A percentile compares a stretch with the other conserved stretches of the same genome.
Conservation (phyloP, 2,113 vertebrate genomes). For the Aphelocoma coerulescens region DNA sequence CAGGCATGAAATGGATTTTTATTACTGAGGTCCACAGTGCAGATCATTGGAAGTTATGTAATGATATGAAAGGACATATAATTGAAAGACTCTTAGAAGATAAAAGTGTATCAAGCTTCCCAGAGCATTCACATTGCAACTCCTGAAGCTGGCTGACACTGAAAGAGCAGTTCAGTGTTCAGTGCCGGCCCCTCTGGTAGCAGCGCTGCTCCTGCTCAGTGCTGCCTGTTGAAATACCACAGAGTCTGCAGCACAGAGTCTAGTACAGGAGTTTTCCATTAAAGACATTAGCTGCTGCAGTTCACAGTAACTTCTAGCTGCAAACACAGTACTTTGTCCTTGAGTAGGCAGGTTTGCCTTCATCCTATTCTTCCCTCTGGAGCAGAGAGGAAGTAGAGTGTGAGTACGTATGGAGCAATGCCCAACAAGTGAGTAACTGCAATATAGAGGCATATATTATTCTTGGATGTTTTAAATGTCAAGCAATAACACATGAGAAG, state of each 20-base stretch:
- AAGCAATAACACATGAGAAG: conserved; percentile 5
- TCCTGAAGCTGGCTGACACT: neutral
- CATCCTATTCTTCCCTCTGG: neutral
- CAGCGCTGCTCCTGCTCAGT: neutral
- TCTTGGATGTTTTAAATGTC: neutral
- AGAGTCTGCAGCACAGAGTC: neutral
- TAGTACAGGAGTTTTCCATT: neutral
- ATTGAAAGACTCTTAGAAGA: conserved; percentile 17
- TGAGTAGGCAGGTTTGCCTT: neutral
- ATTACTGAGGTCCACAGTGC: neutral
- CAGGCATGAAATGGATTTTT: neutral
- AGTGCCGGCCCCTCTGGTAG: neutral
- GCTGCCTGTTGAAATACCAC: neutral
- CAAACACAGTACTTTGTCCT: neutral
- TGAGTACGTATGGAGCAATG: neutral
- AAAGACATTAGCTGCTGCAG: neutral
- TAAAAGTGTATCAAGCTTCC: neutral
- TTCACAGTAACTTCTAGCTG: neutral
- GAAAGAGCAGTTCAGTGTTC: neutral
- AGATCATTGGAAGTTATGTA: neutral
- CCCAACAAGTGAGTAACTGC: neutral
- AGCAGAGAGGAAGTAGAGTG: neutral
- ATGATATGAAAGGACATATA: neutral
- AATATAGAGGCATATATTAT: neutral
- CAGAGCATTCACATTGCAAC: neutral